A percentile compares a stretch with the other conserved stretches of the same genome.
Conservation (phyloP, 1,140 invertebrate species). For the Drosophila pachea region DNA sequence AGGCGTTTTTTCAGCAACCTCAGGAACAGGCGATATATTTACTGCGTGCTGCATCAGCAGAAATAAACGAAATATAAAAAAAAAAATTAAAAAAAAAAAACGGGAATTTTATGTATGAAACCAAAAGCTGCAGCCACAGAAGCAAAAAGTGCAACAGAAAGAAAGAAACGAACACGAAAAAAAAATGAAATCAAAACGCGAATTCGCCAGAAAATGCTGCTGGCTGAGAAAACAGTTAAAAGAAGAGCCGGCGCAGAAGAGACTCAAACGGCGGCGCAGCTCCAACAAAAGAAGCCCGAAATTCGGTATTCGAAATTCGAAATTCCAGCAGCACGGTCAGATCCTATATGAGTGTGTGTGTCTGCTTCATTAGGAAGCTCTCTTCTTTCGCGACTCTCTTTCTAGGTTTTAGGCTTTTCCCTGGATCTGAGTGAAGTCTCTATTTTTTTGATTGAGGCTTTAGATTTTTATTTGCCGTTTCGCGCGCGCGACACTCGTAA, state of each 20-base stretch:
- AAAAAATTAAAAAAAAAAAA: constrained; percentile 8
- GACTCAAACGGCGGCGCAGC: not conserved
- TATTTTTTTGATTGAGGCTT: not conserved
- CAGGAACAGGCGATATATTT: constrained; percentile 17
- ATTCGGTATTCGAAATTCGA: not conserved
- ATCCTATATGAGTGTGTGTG: not conserved
- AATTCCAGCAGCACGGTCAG: constrained; percentile 8
- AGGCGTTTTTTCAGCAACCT: constrained; percentile 10
- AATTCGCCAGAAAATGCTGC: constrained; percentile 43
- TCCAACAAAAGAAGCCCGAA: not conserved
- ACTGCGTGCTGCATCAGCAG: constrained; percentile 13
- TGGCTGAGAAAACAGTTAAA: constrained; percentile 15
- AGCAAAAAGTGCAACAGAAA: constrained; percentile 17
- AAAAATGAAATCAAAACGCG: constrained; percentile 20
- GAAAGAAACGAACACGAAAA: constrained; percentile 11
- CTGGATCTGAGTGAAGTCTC: constrained; percentile 9
- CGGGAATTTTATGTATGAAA: constrained; percentile 39
- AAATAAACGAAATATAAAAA: constrained; percentile 38
- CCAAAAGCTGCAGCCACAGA: constrained; percentile 36
- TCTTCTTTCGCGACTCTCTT: not conserved
- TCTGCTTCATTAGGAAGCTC: not conserved
- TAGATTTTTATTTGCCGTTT: not conserved
- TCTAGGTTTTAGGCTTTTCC: not conserved
- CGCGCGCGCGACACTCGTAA: constrained; percentile 26
- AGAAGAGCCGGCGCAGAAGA: constrained; percentile 9